phyloP scores from a whole-genome alignment of 1,140 invertebrate species.

The Uloborus diversus region DNA sequence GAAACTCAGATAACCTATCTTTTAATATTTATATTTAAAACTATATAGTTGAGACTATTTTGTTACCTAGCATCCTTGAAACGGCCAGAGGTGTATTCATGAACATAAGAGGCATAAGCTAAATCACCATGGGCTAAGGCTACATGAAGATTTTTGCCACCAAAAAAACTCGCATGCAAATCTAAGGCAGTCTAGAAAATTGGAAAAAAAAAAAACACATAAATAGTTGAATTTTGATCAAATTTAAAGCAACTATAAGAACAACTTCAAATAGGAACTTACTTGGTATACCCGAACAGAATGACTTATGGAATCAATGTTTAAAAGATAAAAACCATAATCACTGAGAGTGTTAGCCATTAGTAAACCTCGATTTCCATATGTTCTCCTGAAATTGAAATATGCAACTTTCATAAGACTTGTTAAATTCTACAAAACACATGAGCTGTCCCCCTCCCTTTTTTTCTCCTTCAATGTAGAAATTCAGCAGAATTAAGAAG shows the following conservation, averaged over 20 bases:
- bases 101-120: conserved; percentile 89
- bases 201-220: conserved; percentile 1
- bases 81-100: conserved; percentile 87
- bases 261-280: conserved; percentile 46
- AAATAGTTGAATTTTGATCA: neutral
- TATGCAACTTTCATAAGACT: conserved; percentile 1
- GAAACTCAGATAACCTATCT: too few relatives aligned
- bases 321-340: conserved; percentile 89
- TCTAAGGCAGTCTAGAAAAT: conserved; percentile 75
- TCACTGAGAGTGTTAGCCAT: conserved; percentile 85
- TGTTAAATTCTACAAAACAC: neutral
- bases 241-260: too few relatives aligned
- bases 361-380: conserved; percentile 77
- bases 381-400: conserved; percentile 68
- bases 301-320: conserved; percentile 83
- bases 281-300: conserved; percentile 85
- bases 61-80: conserved; percentile 81
- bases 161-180: conserved; percentile 80
- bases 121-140: conserved; percentile 89
- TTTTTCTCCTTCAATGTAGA: too few relatives aligned
- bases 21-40: too few relatives aligned
- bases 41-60: too few relatives aligned
- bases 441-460: neutral
- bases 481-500: too few relatives aligned
- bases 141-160: conserved; percentile 83